These are phyloP conservation scores for Salpingus planirostris DNA, from an alignment of 2,888 invertebrate genomes.

Conservation along the genomic window DNA sequence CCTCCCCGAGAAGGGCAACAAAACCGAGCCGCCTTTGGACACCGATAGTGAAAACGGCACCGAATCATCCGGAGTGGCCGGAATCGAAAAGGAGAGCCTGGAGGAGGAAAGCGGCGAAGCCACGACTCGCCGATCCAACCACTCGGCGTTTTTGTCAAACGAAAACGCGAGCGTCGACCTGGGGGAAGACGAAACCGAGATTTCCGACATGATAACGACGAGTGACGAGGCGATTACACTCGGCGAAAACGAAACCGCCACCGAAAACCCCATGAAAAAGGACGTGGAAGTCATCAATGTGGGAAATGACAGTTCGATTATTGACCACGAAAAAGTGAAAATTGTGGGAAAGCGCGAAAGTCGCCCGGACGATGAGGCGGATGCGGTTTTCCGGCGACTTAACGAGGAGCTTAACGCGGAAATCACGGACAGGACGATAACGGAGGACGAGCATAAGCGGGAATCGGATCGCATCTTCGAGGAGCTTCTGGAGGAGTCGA, in stretches of 20 bases:
- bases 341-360: conserved; percentile 19
- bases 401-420: conserved; percentile 27
- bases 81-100: too few species aligned
- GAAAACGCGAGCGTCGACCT: conserved; percentile 35
- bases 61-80: too few species aligned
- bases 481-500: conserved; percentile 32
- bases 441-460: conserved; percentile 24
- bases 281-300: conserved; percentile 8
- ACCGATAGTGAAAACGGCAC: too few species aligned
- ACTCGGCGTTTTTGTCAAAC: conserved; percentile 22
- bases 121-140: conserved; percentile 25
- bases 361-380: conserved; percentile 14
- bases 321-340: conserved; percentile 13
- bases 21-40: too few species aligned
- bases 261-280: conserved; percentile 11
- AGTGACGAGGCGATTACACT: conserved; percentile 32
- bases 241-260: not conserved
- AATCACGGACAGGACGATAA: conserved; percentile 16
- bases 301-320: conserved; percentile 1
- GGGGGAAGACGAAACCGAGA: conserved; percentile 21
- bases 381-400: conserved; percentile 29
- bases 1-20: too few species aligned
- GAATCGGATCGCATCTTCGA: conserved; percentile 33
- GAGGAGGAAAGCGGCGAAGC: conserved; percentile 32
- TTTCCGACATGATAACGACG: conserved; percentile 30